phyloP scores from a whole-genome alignment of 1,140 invertebrate genomes.

The Drosophila baimaii region DNA sequence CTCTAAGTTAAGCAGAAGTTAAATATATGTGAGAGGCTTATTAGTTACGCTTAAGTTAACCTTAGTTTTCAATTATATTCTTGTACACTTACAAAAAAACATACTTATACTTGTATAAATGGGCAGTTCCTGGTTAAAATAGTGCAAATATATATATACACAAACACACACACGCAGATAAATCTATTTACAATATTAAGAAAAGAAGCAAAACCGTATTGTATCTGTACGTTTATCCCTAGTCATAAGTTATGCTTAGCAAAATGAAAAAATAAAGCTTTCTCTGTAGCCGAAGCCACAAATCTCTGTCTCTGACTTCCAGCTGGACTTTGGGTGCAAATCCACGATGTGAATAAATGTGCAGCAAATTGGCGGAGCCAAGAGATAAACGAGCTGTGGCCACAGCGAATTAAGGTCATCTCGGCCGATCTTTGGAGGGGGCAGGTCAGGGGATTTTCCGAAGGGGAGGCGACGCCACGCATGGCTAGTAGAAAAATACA shows the following conservation, averaged over 20 bases:
- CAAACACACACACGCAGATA: conserved; percentile 41
- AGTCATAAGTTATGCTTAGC: conserved; percentile 41
- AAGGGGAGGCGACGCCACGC: conserved; percentile 46
- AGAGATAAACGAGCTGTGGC: conserved; percentile 68
- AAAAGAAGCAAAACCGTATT: conserved; percentile 25
- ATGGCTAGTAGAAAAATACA: conserved; percentile 22
- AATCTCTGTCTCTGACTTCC: conserved; percentile 40
- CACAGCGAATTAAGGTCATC: conserved; percentile 77
- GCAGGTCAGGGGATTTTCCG: conserved; percentile 29
- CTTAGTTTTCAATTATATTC: conserved; percentile 31
- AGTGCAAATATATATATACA: conserved; percentile 75
- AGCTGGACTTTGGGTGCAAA: conserved; percentile 3
- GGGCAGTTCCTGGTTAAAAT: conserved; percentile 80
- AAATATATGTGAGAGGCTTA: conserved; percentile 27
- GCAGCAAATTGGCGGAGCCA: conserved; percentile 69
- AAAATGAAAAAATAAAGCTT: conserved; percentile 73
- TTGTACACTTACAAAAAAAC: conserved; percentile 14
- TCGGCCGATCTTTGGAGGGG: conserved; percentile 22
- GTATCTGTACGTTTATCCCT: conserved; percentile 32
- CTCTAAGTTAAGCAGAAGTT: conserved; percentile 11
- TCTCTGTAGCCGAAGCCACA: conserved; percentile 59
- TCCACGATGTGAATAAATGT: conserved; percentile 63
- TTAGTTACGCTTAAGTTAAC: conserved; percentile 31
- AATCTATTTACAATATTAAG: conserved; percentile 60
- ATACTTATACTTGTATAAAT: conserved; percentile 41